Percentiles rank a stretch among this genome's conserved stretches.
These are phyloP conservation scores for Crotalus horridus DNA, from an alignment of 2,113 vertebrate genomes.

Conservation along the genomic window DNA sequence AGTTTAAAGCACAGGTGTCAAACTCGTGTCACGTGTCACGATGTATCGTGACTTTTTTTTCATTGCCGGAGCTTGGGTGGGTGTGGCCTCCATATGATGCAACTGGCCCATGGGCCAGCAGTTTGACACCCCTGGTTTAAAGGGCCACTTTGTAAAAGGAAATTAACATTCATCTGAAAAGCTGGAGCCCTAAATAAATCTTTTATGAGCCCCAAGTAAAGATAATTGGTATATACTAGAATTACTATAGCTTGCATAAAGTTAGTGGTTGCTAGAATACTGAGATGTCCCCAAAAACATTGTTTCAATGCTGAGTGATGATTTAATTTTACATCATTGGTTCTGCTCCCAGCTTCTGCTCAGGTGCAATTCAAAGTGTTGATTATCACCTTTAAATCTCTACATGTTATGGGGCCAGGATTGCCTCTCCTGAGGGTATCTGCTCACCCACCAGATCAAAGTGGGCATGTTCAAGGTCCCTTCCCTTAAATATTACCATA, in stretches of 20 bases:
- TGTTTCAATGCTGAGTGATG: not conserved
- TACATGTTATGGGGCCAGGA: not conserved
- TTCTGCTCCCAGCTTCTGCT: not conserved
- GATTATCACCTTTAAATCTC: not conserved
- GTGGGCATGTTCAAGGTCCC: not conserved
- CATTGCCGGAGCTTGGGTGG: no score
- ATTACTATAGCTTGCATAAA: not conserved
- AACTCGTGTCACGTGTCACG: no score
- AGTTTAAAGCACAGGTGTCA: not conserved
- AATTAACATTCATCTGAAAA: constrained; percentile 5
- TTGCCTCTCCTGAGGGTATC: not conserved
- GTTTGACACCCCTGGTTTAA: no score
- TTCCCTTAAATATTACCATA: not conserved
- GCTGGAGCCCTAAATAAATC: not conserved
- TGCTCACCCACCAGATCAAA: not conserved
- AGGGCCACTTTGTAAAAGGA: constrained; percentile 13
- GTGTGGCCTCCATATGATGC: no score
- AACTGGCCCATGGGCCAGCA: no score
- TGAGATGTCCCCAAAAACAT: constrained; percentile 6
- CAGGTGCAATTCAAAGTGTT: not conserved
- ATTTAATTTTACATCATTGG: constrained; percentile 2
- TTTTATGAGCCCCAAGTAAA: constrained; percentile 13
- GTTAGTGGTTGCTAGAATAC: not conserved
- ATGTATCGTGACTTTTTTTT: no score
- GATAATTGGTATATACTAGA: not conserved